Evolutionary conservation across 2,888 invertebrate genomes (phyloP).

Genomic region (Nowickia ferox): DNA sequence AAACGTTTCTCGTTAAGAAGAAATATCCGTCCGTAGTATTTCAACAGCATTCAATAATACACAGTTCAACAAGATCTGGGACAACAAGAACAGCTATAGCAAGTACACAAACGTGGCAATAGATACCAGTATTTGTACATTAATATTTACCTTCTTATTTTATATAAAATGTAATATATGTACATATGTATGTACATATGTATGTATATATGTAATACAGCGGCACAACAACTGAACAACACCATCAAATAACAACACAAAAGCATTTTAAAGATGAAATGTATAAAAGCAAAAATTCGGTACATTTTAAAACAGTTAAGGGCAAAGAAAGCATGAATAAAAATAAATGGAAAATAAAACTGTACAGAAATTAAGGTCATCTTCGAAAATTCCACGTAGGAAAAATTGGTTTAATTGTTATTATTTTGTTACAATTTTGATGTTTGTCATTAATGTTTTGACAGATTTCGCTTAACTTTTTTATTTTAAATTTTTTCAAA

Average conservation of each 20-base stretch:
- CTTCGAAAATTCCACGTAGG: not conserved
- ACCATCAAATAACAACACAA: not conserved
- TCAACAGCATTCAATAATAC: slow-evolving; percentile 57
- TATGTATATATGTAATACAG: slow-evolving; percentile 45
- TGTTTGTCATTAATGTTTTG: too few relatives aligned
- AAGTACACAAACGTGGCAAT: not conserved
- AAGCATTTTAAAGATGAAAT: slow-evolving; percentile 1
- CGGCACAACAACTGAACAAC: not conserved
- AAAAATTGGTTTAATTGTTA: too few relatives aligned
- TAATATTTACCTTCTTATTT: slow-evolving; percentile 56
- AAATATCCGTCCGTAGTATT: slow-evolving; percentile 46
- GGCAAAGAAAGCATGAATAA: not conserved
- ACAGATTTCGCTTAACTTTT: too few relatives aligned
- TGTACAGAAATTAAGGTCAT: not conserved
- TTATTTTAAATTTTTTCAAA: too few relatives aligned
- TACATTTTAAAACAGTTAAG: slow-evolving; percentile 1
- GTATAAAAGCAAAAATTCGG: not conserved
- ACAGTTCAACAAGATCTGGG: slow-evolving; percentile 57
- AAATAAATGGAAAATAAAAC: not conserved
- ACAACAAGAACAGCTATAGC: slow-evolving; percentile 33
- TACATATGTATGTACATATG: slow-evolving; percentile 41
- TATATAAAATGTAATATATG: slow-evolving; percentile 39
- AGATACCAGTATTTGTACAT: slow-evolving; percentile 15
- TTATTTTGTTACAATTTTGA: too few relatives aligned
- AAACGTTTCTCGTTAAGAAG: slow-evolving; percentile 49